Conservation (phyloP, 2,888 invertebrate species). For the Ophion ellenae region DNA sequence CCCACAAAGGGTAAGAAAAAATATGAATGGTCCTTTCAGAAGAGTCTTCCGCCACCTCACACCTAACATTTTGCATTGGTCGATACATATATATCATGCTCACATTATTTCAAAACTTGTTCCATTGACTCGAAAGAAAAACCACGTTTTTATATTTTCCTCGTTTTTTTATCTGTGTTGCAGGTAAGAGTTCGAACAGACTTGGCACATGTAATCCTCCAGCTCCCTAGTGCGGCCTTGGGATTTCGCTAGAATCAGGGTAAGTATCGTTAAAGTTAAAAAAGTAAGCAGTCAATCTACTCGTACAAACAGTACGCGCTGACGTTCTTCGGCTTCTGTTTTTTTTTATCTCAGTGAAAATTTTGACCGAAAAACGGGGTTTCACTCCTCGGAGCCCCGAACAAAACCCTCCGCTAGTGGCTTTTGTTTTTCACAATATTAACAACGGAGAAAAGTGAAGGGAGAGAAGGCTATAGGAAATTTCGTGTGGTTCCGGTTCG, state of each 20-base stretch:
- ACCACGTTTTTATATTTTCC: slow-evolving; percentile 22
- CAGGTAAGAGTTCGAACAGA: slow-evolving; percentile 60
- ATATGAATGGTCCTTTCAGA: slow-evolving; percentile 41
- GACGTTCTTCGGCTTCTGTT: background rate
- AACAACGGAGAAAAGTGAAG: background rate
- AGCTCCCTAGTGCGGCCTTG: background rate
- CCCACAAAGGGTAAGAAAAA: slow-evolving; percentile 15
- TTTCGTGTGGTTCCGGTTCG: slow-evolving; percentile 22
- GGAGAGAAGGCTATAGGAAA: background rate
- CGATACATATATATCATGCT: no score
- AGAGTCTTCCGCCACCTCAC: background rate
- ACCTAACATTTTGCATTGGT: no score
- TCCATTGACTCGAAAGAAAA: slow-evolving; percentile 17
- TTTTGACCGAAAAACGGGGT: background rate
- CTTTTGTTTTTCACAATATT: background rate
- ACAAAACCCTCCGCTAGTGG: background rate
- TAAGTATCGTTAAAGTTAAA: slow-evolving; percentile 14
- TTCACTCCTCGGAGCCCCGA: background rate
- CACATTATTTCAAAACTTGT: no score
- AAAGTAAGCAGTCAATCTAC: background rate
- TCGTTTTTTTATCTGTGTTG: slow-evolving; percentile 53
- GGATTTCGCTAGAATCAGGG: slow-evolving; percentile 18
- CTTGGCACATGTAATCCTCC: slow-evolving; percentile 16
- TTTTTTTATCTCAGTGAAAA: background rate
- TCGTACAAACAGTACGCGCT: background rate